Percentiles rank a stretch among this genome's conserved stretches.
phyloP scores from a whole-genome alignment of 2,888 invertebrate genomes.

The Parnassius mnemosyne region DNA sequence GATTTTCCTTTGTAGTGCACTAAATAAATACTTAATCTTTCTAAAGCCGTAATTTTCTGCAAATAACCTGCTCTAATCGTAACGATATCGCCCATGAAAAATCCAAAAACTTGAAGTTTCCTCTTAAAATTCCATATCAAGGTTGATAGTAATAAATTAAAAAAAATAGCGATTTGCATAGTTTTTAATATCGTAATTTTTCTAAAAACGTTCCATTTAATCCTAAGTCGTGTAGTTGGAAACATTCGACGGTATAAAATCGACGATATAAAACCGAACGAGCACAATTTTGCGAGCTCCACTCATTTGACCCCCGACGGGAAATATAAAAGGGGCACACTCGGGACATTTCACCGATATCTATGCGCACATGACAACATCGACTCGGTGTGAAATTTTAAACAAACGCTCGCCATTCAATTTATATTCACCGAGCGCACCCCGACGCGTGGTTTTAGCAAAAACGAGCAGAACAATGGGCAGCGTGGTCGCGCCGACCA shows the following conservation, averaged over 20 bases:
- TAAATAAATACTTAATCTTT: no score
- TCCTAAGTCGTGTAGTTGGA: background rate
- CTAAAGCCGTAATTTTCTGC: no score
- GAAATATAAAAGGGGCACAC: constrained; percentile 31
- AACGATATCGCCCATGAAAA: no score
- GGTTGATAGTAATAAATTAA: no score
- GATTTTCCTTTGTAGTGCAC: no score
- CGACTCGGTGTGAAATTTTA: constrained; percentile 53
- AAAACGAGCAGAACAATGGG: constrained; percentile 47
- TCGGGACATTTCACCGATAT: constrained; percentile 36
- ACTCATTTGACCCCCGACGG: constrained; percentile 23
- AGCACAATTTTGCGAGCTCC: constrained; percentile 19
- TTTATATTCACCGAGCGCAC: constrained; percentile 55
- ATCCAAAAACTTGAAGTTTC: no score
- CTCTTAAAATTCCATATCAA: no score
- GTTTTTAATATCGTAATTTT: background rate
- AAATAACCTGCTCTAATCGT: no score
- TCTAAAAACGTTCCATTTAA: background rate
- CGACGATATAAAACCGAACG: constrained; percentile 1
- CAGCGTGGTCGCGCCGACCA: constrained; percentile 31
- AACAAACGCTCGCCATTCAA: constrained; percentile 56
- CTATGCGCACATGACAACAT: constrained; percentile 41
- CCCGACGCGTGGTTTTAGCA: constrained; percentile 49
- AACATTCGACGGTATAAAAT: background rate
- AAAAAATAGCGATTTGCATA: no score